Evolutionary conservation across 2,113 vertebrate species (phyloP), one percentile per base, ranked within the genome.

Genomic region (Labeo rohita): DNA sequence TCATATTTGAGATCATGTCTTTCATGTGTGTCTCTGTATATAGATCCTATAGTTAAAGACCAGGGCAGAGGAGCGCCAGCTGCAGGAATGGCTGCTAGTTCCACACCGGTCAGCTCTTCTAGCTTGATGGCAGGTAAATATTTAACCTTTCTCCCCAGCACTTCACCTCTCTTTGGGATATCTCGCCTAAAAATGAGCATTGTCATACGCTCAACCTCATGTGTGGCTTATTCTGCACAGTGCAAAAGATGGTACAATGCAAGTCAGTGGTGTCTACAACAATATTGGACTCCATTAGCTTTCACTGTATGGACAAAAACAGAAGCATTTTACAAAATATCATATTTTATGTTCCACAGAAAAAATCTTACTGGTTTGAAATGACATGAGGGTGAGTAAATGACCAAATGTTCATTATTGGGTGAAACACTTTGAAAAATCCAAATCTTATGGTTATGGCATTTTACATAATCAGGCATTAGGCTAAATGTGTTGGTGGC

Each of bases 31-130:
- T 49, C 61, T 85, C 47, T 87, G 1, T 87, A 83, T 63, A 13
- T 85, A 96, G 96, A 94, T 87, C 95, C 95, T 70, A 95, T 96
- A 54, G 95, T 96, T 34, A 96, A 96, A 93, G 96, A 96, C 89
- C 96, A 96, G 81, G 95, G 94, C 50, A 93, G 96, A 83, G 93
- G 95, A 88, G 93, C 94, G 50, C 84, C 95, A 80, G 91, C 95
- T 56, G 90, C 94, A 7, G 94, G 93, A n/a, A 93, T 96, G 88
- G 90, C 95, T 50, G 92, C 94, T 83, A 92, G 92, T 84, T 95
- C 92, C 87, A 95, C 95, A 54, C 95, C 96, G 3, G 95, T 96
- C 92, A 96, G 96, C 93, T 96, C 96, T 88, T 95, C 96, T 86
- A 96, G 94, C 92, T 94, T 96, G 95, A 94, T 96, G 96, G 95